Evolutionary conservation across 2,888 invertebrate genomes (phyloP), one percentile per base, ranked within the genome.

Genomic region (Balanococcus diminutus): DNA sequence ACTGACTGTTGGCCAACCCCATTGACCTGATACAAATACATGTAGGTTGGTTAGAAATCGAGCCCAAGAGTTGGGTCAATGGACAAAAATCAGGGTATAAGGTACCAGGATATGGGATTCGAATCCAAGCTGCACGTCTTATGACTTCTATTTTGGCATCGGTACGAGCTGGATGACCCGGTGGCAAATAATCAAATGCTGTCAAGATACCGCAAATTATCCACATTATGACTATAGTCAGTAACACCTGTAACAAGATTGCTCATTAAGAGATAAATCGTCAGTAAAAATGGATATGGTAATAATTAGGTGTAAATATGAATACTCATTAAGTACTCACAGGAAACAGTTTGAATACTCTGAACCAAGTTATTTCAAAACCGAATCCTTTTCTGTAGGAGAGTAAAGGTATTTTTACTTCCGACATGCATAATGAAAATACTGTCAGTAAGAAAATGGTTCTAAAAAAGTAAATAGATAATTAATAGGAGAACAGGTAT

Each of bases 191-290:
- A 86, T 92, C 91, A 0, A 93, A 92, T 0, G 90, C 89, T 0
- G 96, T 96, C 86, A 96, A 90, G 85, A 95, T 91, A 0, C 92
- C 92, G 89, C 95, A 95, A 6, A 95, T 89, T 0, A 92, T 91
- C 96, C 96, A 96, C 93, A 95, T 94, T 22, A 94, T 92, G 3
- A 92, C 90, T 87, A 96, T 95, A 0, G 95, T 94, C 51, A 96
- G 89, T 82, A 96, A 90, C 0, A 96, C 94, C 95, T 95, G 88
- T 1, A n/a, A 31, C 31, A 31, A 31, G 28, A 31, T 16, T 8
- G 31, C 0, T 51, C 31, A 19, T 1, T 8, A 22, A 56, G 14
- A 56, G n/a, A 16, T 2, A 2, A n/a, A 46, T n/a, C 36, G n/a
- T 36, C 8, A 36, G 6, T 11, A 8, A 22, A 56, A 56, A 22